phyloP scores from a whole-genome alignment of 1,140 invertebrate species.

The Bombus turneri region DNA sequence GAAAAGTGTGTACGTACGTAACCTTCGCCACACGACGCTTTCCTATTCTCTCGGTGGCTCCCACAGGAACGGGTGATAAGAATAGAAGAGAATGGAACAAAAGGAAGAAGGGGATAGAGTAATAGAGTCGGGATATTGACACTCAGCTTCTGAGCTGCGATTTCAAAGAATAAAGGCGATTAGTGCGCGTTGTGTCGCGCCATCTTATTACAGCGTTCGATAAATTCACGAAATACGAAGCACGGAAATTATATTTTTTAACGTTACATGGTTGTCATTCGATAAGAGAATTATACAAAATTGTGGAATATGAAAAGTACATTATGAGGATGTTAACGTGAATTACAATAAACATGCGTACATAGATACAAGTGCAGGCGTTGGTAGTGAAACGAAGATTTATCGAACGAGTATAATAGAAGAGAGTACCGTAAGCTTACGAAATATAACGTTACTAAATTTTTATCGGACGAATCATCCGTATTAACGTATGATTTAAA shows the following conservation, averaged over 20 bases:
- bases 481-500: not conserved
- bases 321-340: not conserved
- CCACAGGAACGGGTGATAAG: not conserved
- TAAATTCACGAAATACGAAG: not conserved
- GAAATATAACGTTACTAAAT: not conserved
- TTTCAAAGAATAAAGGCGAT: slow-evolving; percentile 1
- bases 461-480: not conserved
- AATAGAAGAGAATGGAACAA: not conserved
- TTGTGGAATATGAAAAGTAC: not conserved
- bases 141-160: not conserved
- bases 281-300: not conserved
- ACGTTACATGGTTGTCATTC: not conserved
- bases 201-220: no score
- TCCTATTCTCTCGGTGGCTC: slow-evolving; percentile 16
- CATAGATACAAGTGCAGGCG: not conserved
- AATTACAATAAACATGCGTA: not conserved
- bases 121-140: slow-evolving; percentile 3
- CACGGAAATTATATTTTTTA: not conserved
- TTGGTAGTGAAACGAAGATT: not conserved
- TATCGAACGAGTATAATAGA: not conserved
- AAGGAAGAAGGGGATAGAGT: not conserved
- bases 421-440: not conserved
- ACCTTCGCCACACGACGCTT: not conserved
- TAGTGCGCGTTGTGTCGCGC: not conserved
- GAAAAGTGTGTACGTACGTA: slow-evolving; percentile 12